Percentiles rank a stretch among this genome's conserved stretches.
Conservation (phyloP, 2,113 vertebrate species). For the Serinus canaria region DNA sequence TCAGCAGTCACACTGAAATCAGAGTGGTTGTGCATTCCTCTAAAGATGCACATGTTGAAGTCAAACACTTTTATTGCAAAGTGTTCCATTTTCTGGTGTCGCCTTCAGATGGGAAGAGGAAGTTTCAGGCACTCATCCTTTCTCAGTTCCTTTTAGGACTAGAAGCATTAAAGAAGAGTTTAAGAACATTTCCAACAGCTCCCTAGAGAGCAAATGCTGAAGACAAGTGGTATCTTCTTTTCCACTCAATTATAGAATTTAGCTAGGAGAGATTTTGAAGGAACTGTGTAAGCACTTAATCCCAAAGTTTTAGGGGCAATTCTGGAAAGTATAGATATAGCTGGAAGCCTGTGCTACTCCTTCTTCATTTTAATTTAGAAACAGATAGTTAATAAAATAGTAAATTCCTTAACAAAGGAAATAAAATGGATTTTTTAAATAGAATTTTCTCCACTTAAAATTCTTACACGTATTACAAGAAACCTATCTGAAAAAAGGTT, state of each 20-base stretch:
- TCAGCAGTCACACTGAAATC: background rate
- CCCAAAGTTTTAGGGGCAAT: background rate
- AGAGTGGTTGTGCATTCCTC: background rate
- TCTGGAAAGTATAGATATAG: background rate
- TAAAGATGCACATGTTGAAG: fast-evolving
- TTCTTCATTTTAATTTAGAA: background rate
- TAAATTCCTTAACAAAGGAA: background rate
- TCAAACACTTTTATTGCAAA: background rate
- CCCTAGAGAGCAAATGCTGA: background rate
- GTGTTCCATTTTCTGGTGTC: background rate
- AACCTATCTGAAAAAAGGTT: background rate
- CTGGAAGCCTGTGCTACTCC: background rate
- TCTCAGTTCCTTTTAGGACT: background rate
- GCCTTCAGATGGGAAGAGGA: background rate
- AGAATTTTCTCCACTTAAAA: background rate
- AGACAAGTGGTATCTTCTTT: background rate
- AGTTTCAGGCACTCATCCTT: background rate
- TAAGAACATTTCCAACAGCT: background rate
- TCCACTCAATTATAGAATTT: background rate
- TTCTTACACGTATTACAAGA: background rate
- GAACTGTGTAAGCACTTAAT: background rate
- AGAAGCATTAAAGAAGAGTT: background rate
- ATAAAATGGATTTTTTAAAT: background rate
- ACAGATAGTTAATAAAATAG: background rate
- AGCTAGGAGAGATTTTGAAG: background rate